Percentiles rank a stretch among this genome's conserved stretches.
Conservation (phyloP, 2,113 vertebrate species). For the Clarias magur region DNA sequence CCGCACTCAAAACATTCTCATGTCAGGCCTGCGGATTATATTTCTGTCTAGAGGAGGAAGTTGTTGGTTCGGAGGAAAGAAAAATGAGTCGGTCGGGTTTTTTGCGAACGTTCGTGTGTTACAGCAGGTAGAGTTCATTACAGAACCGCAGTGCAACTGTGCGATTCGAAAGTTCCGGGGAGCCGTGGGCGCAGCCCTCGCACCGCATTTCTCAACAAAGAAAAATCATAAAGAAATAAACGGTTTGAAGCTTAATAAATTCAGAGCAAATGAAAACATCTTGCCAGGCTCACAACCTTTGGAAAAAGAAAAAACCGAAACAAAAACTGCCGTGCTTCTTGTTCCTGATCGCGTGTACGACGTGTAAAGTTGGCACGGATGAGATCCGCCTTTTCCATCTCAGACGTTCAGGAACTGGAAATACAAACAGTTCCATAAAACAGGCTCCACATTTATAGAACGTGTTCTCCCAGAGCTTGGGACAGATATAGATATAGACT, state of each 20-base stretch:
- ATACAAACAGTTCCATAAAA: background rate
- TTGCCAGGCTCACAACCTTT: background rate
- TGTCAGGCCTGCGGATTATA: slow-evolving; percentile 14
- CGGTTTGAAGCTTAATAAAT: background rate
- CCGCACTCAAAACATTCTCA: slow-evolving; percentile 13
- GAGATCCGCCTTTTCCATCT: background rate
- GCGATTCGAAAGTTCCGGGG: background rate
- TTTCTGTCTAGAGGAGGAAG: slow-evolving; percentile 6
- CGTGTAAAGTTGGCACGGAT: background rate
- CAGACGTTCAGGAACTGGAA: background rate
- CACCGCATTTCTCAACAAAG: background rate
- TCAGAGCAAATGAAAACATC: slow-evolving; percentile 6
- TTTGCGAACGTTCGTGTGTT: background rate
- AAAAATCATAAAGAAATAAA: background rate
- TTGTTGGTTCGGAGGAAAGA: background rate
- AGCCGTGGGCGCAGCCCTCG: too few species aligned
- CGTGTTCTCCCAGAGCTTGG: background rate
- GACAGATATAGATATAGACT: background rate
- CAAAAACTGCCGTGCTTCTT: background rate
- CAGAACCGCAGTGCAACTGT: background rate
- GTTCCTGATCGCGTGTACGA: background rate
- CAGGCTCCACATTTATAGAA: background rate
- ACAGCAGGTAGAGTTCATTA: background rate
- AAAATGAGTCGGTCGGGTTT: background rate
- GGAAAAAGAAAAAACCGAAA: background rate